phyloP scores from a whole-genome alignment of 1,140 invertebrate genomes.

The Euura saliciscinereae region DNA sequence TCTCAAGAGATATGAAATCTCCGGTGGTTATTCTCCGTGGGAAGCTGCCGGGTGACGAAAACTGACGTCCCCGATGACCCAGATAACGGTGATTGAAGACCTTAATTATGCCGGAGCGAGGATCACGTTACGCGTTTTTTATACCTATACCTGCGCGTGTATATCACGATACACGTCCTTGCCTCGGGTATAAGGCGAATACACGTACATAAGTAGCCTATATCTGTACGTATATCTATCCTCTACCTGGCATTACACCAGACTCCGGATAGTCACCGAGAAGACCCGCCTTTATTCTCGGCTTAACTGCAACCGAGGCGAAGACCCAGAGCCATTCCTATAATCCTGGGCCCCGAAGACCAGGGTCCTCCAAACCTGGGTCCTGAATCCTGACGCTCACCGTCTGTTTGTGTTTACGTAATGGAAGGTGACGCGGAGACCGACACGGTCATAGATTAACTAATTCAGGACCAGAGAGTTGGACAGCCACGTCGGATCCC shows the following conservation, averaged over 20 bases:
- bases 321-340: not conserved
- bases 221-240: not conserved
- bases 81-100: slow-evolving; percentile 7
- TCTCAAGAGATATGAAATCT: not conserved
- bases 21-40: not conserved
- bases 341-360: not conserved
- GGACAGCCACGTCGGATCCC: not conserved
- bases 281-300: not conserved
- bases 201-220: not conserved
- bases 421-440: slow-evolving; percentile 4
- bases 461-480: not conserved
- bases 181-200: not conserved
- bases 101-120: not conserved
- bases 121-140: not conserved
- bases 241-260: not conserved
- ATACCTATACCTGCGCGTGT: not conserved
- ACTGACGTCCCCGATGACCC: slow-evolving; percentile 1
- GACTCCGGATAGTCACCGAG: not conserved
- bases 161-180: not conserved
- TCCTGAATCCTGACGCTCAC: not conserved
- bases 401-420: slow-evolving; percentile 4
- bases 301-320: not conserved
- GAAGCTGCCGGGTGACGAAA: slow-evolving; percentile 6
- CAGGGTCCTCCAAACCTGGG: not conserved
- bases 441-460: slow-evolving; percentile 4